A percentile compares a stretch with the other conserved stretches of the same genome.
Evolutionary conservation across 2,888 invertebrate species (phyloP).

Genomic region (Sphaeridia pumilis): DNA sequence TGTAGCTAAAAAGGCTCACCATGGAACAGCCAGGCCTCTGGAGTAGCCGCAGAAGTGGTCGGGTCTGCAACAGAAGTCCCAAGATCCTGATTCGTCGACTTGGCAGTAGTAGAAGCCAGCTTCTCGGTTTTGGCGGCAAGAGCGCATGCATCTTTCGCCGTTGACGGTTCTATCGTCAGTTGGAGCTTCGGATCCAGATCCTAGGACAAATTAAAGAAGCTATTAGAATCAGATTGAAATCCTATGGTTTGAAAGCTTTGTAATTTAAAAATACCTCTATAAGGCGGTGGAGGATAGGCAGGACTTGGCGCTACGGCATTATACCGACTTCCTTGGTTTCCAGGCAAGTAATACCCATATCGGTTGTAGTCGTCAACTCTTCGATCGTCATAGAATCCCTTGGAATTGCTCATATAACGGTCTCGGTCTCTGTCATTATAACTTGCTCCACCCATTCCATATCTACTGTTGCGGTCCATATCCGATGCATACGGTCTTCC

Average conservation of each 20-base stretch:
- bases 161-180: constrained; percentile 24
- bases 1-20: constrained; percentile 45
- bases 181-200: no score
- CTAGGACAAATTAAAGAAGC: background rate
- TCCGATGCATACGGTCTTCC: background rate
- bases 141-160: constrained; percentile 26
- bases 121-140: constrained; percentile 52
- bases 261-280: background rate
- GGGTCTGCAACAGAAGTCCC: constrained; percentile 79
- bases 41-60: constrained; percentile 74
- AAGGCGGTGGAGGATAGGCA: background rate
- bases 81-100: constrained; percentile 57
- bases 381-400: constrained; percentile 14
- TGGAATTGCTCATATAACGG: background rate
- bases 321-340: background rate
- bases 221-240: background rate
- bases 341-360: constrained; percentile 10
- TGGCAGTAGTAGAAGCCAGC: constrained; percentile 77
- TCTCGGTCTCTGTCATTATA: constrained; percentile 5
- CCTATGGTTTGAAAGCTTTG: background rate
- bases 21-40: constrained; percentile 66
- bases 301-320: background rate
- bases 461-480: constrained; percentile 3
- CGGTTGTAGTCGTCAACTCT: constrained; percentile 14
- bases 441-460: background rate